Conservation (phyloP, 2,113 vertebrate species). For the Gasterosteus nipponicus region DNA sequence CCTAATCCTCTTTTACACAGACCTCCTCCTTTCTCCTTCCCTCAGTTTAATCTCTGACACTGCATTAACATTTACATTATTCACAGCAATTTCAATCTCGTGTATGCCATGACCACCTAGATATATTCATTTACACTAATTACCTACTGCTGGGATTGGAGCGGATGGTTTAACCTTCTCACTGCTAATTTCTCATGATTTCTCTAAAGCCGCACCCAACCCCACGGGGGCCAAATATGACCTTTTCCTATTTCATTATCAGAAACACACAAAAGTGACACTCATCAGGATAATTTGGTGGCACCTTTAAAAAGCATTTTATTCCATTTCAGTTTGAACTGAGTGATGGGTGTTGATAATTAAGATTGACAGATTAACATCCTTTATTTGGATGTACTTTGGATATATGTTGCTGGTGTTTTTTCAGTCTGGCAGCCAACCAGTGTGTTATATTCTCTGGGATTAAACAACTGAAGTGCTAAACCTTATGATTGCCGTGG, state of each 20-base stretch:
- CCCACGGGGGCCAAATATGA: slow-evolving; percentile 59
- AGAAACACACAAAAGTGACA: slow-evolving; percentile 64
- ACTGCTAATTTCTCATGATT: slow-evolving; percentile 77
- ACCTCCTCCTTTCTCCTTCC: slow-evolving; percentile 50
- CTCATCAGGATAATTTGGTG: slow-evolving; percentile 75
- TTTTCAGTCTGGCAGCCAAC: background rate
- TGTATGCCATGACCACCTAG: slow-evolving; percentile 56
- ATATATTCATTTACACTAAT: slow-evolving; percentile 68
- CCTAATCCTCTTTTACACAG: slow-evolving; percentile 69
- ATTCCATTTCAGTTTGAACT: slow-evolving; percentile 28
- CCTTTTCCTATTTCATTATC: slow-evolving; percentile 79
- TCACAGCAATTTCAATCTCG: slow-evolving; percentile 60
- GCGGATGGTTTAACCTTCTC: slow-evolving; percentile 78
- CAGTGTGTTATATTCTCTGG: slow-evolving; percentile 2
- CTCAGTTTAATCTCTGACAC: slow-evolving; percentile 72
- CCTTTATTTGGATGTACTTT: background rate
- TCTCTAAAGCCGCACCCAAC: slow-evolving; percentile 43
- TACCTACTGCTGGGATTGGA: slow-evolving; percentile 59
- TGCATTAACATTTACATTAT: slow-evolving; percentile 70
- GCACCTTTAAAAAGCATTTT: slow-evolving; percentile 38
- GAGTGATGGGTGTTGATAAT: slow-evolving; percentile 3
- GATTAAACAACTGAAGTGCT: slow-evolving; percentile 17
- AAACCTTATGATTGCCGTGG: slow-evolving; percentile 36
- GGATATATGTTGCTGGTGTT: background rate
- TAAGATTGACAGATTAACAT: background rate